Conservation (phyloP, 2,888 invertebrate species). For the Harmothoe impar region DNA sequence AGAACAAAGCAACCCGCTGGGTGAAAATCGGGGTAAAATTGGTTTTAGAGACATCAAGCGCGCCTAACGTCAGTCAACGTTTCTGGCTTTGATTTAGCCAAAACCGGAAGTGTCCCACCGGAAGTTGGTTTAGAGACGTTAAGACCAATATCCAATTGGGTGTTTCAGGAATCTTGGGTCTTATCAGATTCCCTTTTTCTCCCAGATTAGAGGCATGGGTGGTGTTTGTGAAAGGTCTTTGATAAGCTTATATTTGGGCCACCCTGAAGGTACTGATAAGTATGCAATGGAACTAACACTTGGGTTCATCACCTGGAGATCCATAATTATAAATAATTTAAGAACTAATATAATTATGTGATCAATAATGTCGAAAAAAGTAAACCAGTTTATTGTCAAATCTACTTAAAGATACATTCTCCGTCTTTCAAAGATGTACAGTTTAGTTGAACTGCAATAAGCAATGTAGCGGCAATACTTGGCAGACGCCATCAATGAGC, state of each 20-base stretch:
- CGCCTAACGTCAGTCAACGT: neutral
- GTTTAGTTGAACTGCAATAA: no score
- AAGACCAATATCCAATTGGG: slow-evolving; percentile 1
- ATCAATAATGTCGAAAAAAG: no score
- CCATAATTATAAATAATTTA: no score
- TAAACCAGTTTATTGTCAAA: no score
- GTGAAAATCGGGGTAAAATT: neutral
- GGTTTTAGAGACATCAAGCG: neutral
- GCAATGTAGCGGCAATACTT: no score
- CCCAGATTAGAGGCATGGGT: neutral
- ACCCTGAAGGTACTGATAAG: no score
- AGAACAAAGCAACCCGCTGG: neutral
- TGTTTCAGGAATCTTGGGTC: neutral
- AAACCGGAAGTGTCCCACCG: slow-evolving; percentile 39
- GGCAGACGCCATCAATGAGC: no score
- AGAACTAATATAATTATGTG: no score
- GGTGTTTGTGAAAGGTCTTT: neutral
- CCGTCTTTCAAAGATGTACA: no score
- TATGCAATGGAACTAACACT: no score
- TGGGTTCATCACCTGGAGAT: no score
- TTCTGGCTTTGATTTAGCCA: neutral
- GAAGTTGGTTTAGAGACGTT: slow-evolving; percentile 9
- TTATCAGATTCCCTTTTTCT: neutral
- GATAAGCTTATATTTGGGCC: neutral
- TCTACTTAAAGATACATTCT: no score